These are phyloP conservation scores for Cordylochernes scorpioides DNA, from an alignment of 2,888 invertebrate genomes.

Conservation along the genomic window DNA sequence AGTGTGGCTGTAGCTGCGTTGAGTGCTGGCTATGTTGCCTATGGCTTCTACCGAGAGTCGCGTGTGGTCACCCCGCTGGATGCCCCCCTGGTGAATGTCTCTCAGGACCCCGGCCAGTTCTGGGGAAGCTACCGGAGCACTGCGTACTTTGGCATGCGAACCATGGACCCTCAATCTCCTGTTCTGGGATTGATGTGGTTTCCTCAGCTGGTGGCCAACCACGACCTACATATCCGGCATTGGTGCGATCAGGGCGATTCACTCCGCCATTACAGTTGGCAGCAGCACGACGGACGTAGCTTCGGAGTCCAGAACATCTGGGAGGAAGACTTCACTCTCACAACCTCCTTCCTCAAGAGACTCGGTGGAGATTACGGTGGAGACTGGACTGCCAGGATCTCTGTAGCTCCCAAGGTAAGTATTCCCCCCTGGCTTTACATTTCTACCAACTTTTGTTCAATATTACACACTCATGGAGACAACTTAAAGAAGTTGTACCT, in stretches of 20 bases:
- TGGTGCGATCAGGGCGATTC: slow-evolving; percentile 75
- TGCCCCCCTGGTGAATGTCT: no score
- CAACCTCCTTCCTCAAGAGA: slow-evolving; percentile 66
- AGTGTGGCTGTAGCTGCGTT: no score
- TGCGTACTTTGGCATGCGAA: slow-evolving; percentile 66
- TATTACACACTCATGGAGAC: no score
- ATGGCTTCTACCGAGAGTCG: no score
- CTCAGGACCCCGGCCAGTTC: slow-evolving; percentile 48
- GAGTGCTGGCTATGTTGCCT: no score
- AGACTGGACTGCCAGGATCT: slow-evolving; percentile 69
- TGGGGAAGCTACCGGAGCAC: slow-evolving; percentile 86
- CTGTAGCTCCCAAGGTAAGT: slow-evolving; percentile 30
- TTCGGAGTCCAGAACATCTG: slow-evolving; percentile 73
- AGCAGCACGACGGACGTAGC: slow-evolving; percentile 62
- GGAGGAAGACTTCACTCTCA: slow-evolving; percentile 46
- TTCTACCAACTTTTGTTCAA: no score
- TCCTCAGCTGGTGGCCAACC: slow-evolving; percentile 27
- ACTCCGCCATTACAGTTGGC: slow-evolving; percentile 58
- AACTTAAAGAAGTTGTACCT: no score
- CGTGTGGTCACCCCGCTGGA: no score
- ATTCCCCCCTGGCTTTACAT: no score
- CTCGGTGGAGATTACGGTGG: slow-evolving; percentile 53
- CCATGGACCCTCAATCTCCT: slow-evolving; percentile 57
- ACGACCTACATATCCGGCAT: slow-evolving; percentile 31
- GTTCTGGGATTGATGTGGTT: slow-evolving; percentile 95